Base-by-base conservation (phyloP, 2,113 vertebrate species). In the Arizona elegans region DNA sequence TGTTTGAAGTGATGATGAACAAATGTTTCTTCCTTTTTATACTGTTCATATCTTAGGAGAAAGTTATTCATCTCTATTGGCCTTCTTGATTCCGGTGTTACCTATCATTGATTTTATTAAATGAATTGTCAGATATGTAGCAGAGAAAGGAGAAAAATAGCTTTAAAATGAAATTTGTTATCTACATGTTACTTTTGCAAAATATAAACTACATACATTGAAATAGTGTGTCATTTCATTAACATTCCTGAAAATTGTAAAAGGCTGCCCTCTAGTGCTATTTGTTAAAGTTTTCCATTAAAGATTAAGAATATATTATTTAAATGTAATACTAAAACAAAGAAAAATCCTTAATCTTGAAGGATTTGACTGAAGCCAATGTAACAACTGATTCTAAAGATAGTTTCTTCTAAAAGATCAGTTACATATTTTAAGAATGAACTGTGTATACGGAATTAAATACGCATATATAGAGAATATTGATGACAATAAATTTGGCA, bases 241-340 rank as follows among this genome's bases (percentile, higher is more conserved):
- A 90, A 15, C 13, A 4, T 86, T 86, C 12, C 56, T 33, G 19
- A 65, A 89, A 90, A 55, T 33, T 87, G 58, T 86, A 58, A 87
- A 93, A 56, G 50, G 15, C 65, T 91, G 88, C 93, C 93, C 91
- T 86, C 93, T 90, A 59, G 70, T 50, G 50, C 21, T 33, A 26
- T 90, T 62, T 26, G 38, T 70, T 91, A 19, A 58, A 58, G 1
- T 88, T 91, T 90, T 7, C 47, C 38, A 33, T 91, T 86, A 50
- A 87, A 52, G 50, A 53, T 87, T 29, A 87, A 29, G 86, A 87
- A 81, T 81, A 15, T 81, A 81, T 21, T 87, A 26, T 52, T 29
- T 47, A 52, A 87, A 87, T 87, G 47, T 52, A 87, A 52, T 29
- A 52, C 23, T 7, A 87, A 62, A 26, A 56, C 47, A 15, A 53